These are phyloP conservation scores for Zaprionus tsacasi DNA, from an alignment of 1,140 invertebrate genomes.

Conservation along the genomic window DNA sequence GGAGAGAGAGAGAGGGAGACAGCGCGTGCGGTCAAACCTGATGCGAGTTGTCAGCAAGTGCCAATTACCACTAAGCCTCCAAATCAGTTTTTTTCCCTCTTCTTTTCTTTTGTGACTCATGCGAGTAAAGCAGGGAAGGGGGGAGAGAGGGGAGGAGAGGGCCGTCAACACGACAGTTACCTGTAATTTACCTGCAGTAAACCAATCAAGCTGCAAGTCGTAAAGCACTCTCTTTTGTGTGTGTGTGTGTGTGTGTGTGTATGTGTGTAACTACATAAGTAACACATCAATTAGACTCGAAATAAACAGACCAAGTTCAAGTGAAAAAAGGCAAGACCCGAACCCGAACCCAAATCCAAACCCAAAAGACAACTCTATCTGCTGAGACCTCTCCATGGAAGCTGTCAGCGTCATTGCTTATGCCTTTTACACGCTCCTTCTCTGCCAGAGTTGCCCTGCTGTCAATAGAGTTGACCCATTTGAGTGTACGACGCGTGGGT, in stretches of 20 bases:
- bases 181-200: slow-evolving; percentile 26
- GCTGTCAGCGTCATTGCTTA: not conserved
- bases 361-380: not conserved
- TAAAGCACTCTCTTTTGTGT: not conserved
- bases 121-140: slow-evolving; percentile 17
- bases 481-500: not conserved
- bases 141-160: not conserved
- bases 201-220: slow-evolving; percentile 27
- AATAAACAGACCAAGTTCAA: not conserved
- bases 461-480: not conserved
- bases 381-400: not conserved
- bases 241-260: not conserved
- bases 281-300: slow-evolving; percentile 7
- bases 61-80: slow-evolving; percentile 50
- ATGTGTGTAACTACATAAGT: not conserved
- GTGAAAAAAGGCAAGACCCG: not conserved
- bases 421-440: not conserved
- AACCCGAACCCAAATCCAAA: not conserved
- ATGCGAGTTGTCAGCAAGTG: slow-evolving; percentile 37
- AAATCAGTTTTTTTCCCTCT: slow-evolving; percentile 19
- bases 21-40: slow-evolving; percentile 20
- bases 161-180: slow-evolving; percentile 10
- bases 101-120: slow-evolving; percentile 36
- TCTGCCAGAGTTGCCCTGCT: not conserved
- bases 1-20: not conserved